Evolutionary conservation across 1,140 invertebrate genomes (phyloP).

Genomic region (Xylocopa sonorina): DNA sequence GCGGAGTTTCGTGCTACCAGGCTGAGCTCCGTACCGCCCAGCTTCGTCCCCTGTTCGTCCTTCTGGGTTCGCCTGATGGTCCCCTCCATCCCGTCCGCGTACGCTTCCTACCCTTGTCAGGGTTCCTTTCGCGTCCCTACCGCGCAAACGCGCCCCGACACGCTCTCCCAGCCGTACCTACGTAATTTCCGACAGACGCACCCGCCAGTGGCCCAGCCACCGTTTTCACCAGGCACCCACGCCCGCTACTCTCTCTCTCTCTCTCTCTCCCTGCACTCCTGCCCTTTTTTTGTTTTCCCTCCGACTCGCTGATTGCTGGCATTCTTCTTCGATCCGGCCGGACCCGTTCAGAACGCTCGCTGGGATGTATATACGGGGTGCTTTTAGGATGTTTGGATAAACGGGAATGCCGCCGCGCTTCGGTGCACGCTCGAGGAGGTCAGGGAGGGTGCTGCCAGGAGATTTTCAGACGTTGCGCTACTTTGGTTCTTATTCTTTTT

Average conservation of each 20-base stretch:
- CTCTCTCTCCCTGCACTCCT: background rate
- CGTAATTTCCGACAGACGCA: constrained; percentile 36
- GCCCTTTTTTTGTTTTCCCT: background rate
- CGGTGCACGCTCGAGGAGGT: no score
- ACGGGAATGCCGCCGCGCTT: no score
- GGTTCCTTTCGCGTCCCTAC: constrained; percentile 15
- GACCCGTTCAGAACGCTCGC: background rate
- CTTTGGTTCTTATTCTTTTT: no score
- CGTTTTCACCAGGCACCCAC: background rate
- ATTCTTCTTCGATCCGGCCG: background rate
- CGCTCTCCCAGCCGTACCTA: no score
- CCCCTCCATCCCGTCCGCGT: constrained; percentile 39
- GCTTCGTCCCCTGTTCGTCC: constrained; percentile 62
- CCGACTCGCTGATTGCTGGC: background rate
- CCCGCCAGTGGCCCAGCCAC: constrained; percentile 15
- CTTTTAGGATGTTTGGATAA: background rate
- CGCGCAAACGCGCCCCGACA: constrained; percentile 42
- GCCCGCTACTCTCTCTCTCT: background rate
- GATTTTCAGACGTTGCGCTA: no score
- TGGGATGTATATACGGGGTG: background rate
- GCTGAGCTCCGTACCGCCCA: constrained; percentile 64
- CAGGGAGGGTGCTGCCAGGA: no score
- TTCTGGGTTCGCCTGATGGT: constrained; percentile 21
- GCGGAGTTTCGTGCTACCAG: constrained; percentile 68
- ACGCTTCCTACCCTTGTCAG: constrained; percentile 15